Base-by-base conservation (phyloP, 2,113 vertebrate species). In the Myodes glareolus region DNA sequence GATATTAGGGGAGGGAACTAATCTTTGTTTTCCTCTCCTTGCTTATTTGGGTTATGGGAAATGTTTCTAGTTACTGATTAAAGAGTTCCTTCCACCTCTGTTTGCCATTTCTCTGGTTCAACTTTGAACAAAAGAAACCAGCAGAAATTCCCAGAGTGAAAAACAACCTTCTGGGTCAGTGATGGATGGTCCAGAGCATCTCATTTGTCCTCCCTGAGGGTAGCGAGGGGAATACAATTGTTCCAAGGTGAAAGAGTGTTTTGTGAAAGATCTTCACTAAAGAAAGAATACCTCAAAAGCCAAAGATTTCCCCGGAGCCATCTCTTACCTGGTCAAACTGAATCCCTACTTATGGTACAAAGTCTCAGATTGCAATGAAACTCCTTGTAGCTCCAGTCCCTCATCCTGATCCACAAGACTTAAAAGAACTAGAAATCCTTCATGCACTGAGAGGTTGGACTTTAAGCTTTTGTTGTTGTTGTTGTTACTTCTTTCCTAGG, bases 1-100 rank as follows among this genome's bases (percentile, higher is more conserved):
- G 90, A 91, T 27, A 92, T 4, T 91, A 65, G 72, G 92, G 42
- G 31, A 84, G 36, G 1, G 8, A 92, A 77, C 1, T 0, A 67
- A 86, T 93, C 91, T 95, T 96, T 95, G 42, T 94, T 86, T 97
- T 80, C 8, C 0, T 91, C 25, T 17, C 1, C 47, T 16, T 25
- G 80, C 82, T 96, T 47, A 42, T 92, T 89, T 29, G 61, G 80
- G n/a, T 45, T 25, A 1, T 33, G 92, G 80, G 81, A 91, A 97
- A 96, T n/a, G 82, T 76, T 55, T 1, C 25, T 52, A 55, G 96
- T 14, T 72, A 93, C 78, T 55, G 58, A 91, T 72, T 36, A 23
- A 14, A 91, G 81, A 61, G 45, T 61, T 33, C 36, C 39, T 61
- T 12, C 67, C 19, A 29, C 70, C 63, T 94, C 0, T 11, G 67